These are phyloP conservation scores for Drosophila tristis DNA, from an alignment of 1,140 invertebrate species.

Conservation along the genomic window DNA sequence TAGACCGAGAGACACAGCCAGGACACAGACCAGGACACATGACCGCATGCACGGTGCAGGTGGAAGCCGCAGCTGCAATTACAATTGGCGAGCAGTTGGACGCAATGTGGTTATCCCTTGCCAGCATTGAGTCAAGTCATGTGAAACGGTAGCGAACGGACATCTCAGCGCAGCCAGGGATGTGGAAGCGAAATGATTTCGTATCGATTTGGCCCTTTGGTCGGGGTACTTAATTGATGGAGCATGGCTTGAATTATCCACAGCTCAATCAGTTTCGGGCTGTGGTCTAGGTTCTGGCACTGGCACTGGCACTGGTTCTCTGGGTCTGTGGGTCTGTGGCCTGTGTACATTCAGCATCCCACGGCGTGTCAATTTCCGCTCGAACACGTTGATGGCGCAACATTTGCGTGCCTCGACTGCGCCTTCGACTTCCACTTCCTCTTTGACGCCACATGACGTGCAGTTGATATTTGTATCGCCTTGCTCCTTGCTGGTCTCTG, in stretches of 20 bases:
- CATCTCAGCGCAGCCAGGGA: background rate
- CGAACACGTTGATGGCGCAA: constrained; percentile 67
- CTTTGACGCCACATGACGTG: constrained; percentile 60
- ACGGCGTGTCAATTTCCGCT: constrained; percentile 72
- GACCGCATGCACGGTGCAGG: background rate
- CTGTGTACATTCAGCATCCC: background rate
- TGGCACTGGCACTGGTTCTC: background rate
- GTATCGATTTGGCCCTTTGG: constrained; percentile 46
- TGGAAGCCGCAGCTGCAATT: constrained; percentile 57
- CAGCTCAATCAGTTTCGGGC: constrained; percentile 60
- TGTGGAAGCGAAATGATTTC: constrained; percentile 31
- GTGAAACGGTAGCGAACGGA: constrained; percentile 7
- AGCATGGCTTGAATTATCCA: constrained; percentile 63
- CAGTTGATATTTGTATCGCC: constrained; percentile 57
- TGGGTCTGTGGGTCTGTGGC: background rate
- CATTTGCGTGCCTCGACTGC: constrained; percentile 38
- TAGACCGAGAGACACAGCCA: background rate
- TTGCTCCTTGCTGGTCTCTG: constrained; percentile 10
- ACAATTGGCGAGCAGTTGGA: constrained; percentile 43
- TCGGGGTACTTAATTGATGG: constrained; percentile 57
- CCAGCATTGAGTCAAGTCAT: constrained; percentile 33
- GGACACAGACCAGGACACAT: no score
- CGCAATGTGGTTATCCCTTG: constrained; percentile 20
- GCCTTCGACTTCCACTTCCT: constrained; percentile 47
- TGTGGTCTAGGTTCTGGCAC: background rate